phyloP scores from a whole-genome alignment of 2,797 vertebrate species.

The Nothura maculosa region DNA sequence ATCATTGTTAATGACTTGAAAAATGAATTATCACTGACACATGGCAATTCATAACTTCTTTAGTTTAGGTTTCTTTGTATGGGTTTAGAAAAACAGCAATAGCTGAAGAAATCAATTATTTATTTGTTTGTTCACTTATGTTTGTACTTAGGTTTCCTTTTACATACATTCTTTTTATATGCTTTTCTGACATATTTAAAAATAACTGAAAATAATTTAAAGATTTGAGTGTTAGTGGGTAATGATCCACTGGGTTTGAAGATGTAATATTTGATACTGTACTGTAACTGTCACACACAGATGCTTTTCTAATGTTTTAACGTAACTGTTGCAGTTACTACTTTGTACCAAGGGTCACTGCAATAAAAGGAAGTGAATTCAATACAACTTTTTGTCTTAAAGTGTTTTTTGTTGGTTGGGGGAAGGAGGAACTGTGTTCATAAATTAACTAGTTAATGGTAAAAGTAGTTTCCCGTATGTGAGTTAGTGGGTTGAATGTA shows the following conservation, averaged over 20 bases:
- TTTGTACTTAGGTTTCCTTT: slow-evolving; percentile 85
- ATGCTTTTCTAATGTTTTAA: slow-evolving; percentile 98
- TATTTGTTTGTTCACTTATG: slow-evolving; percentile 87
- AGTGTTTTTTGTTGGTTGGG: background rate
- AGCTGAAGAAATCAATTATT: slow-evolving; percentile 87
- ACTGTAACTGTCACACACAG: slow-evolving; percentile 91
- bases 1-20: slow-evolving; percentile 76
- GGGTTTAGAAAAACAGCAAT: slow-evolving; percentile 73
- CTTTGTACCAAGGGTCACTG: slow-evolving; percentile 96
- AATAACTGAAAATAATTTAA: slow-evolving; percentile 83
- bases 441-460: background rate
- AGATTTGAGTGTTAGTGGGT: slow-evolving; percentile 78
- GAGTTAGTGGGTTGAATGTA: background rate
- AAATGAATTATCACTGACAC: slow-evolving; percentile 70
- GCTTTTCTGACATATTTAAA: slow-evolving; percentile 86
- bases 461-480: background rate
- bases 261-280: slow-evolving; percentile 92
- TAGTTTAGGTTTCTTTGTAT: slow-evolving; percentile 64
- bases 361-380: slow-evolving; percentile 92
- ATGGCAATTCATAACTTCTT: slow-evolving; percentile 71
- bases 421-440: background rate
- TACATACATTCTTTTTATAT: slow-evolving; percentile 87
- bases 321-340: slow-evolving; percentile 91
- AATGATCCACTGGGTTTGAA: slow-evolving; percentile 80
- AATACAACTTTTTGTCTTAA: slow-evolving; percentile 59